phyloP scores from a whole-genome alignment of 1,140 invertebrate genomes.

The Venustaconcha ellipsiformis region DNA sequence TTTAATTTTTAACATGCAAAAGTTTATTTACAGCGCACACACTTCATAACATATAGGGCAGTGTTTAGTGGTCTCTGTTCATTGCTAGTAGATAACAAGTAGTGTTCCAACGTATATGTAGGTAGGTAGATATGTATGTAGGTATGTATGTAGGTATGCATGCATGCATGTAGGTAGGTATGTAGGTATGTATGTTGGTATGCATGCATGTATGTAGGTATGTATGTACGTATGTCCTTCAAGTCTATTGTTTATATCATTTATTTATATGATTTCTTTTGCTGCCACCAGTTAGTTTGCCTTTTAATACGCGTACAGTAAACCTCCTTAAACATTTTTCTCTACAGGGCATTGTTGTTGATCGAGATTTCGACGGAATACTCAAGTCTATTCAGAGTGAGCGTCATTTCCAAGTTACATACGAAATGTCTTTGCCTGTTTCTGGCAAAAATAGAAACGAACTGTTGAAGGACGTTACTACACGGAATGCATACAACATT shows the following conservation, averaged over 20 bases:
- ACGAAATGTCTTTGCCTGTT: conserved; percentile 46
- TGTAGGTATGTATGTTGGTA: too few relatives aligned
- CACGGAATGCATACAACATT: conserved; percentile 40
- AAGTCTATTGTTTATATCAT: not conserved
- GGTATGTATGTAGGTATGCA: too few relatives aligned
- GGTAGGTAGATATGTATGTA: not conserved
- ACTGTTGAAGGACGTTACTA: conserved; percentile 39
- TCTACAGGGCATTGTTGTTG: conserved; percentile 44
- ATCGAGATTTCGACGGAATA: conserved; percentile 41
- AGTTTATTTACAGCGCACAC: too few relatives aligned
- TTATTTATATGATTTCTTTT: conserved; percentile 4
- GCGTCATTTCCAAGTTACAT: conserved; percentile 37
- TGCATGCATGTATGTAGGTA: not conserved
- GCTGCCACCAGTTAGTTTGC: not conserved
- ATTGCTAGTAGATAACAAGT: too few relatives aligned
- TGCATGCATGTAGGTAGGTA: not conserved
- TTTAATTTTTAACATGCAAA: too few relatives aligned
- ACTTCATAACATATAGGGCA: too few relatives aligned
- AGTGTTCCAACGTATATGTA: too few relatives aligned
- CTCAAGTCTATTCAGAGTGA: conserved; percentile 30
- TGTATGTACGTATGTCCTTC: not conserved
- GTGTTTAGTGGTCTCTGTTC: too few relatives aligned
- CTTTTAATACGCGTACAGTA: not conserved
- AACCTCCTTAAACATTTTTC: not conserved
- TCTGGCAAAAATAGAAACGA: conserved; percentile 36